These are phyloP conservation scores for Mya arenaria DNA, from an alignment of 1,140 invertebrate genomes.

Conservation along the genomic window DNA sequence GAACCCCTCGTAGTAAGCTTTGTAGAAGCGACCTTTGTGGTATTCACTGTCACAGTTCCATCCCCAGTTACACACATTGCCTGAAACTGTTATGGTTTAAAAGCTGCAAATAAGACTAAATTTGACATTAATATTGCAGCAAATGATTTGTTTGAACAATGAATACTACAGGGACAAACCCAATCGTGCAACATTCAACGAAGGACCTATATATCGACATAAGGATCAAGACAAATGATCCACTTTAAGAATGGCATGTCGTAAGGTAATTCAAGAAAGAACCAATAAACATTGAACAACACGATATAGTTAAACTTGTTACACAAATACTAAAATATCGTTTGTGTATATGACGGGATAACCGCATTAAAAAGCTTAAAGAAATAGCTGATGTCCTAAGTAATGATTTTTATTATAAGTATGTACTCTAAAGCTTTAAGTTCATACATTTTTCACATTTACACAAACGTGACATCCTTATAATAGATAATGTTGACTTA, in stretches of 20 bases:
- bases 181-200: not conserved
- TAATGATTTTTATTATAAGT: not conserved
- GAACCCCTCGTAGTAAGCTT: not conserved
- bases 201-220: not conserved
- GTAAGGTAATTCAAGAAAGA: not conserved
- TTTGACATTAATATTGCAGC: not conserved
- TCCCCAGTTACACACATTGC: not conserved
- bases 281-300: not conserved
- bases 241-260: not conserved
- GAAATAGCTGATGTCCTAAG: not conserved
- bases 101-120: too few species aligned
- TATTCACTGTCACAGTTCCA: constrained; percentile 7
- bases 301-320: not conserved
- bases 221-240: not conserved
- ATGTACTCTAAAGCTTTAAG: too few species aligned
- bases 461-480: not conserved
- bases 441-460: not conserved
- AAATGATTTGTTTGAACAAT: not conserved
- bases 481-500: not conserved
- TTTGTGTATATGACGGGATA: not conserved
- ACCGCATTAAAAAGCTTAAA: not conserved
- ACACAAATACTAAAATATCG: not conserved
- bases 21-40: not conserved
- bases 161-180: not conserved
- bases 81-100: not conserved